phyloP scores from a whole-genome alignment of 2,113 vertebrate species.

The Prunella fulvescens region DNA sequence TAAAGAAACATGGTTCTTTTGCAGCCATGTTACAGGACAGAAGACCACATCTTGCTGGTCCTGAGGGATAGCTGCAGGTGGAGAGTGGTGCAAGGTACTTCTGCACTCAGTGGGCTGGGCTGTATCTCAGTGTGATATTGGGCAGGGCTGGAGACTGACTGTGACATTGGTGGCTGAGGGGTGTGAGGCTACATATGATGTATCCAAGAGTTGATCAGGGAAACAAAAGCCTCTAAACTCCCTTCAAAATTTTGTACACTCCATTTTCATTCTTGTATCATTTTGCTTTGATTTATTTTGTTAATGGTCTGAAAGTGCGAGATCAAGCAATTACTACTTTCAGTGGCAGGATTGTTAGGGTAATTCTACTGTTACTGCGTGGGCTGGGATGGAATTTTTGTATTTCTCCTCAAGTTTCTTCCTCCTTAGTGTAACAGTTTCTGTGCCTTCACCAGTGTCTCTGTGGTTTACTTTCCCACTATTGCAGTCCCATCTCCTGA shows the following conservation, averaged over 20 bases:
- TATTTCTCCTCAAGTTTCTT: constrained; percentile 14
- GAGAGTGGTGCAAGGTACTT: neutral
- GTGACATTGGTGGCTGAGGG: rapidly evolving
- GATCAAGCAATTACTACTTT: neutral
- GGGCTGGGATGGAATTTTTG: neutral
- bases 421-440: neutral
- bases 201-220: neutral
- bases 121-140: neutral
- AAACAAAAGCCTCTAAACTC: neutral
- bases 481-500: neutral
- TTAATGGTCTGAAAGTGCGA: neutral
- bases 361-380: neutral
- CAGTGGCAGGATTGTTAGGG: neutral
- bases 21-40: neutral
- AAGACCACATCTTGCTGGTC: neutral
- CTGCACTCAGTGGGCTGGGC: neutral
- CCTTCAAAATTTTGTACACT: neutral
- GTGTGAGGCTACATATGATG: rapidly evolving
- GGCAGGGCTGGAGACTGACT: neutral
- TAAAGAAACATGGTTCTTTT: rapidly evolving
- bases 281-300: neutral
- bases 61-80: neutral
- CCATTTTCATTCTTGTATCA: neutral
- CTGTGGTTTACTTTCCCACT: neutral
- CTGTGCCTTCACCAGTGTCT: neutral